phyloP scores from a whole-genome alignment of 2,797 vertebrate genomes.

The Sparidentex hasta region DNA sequence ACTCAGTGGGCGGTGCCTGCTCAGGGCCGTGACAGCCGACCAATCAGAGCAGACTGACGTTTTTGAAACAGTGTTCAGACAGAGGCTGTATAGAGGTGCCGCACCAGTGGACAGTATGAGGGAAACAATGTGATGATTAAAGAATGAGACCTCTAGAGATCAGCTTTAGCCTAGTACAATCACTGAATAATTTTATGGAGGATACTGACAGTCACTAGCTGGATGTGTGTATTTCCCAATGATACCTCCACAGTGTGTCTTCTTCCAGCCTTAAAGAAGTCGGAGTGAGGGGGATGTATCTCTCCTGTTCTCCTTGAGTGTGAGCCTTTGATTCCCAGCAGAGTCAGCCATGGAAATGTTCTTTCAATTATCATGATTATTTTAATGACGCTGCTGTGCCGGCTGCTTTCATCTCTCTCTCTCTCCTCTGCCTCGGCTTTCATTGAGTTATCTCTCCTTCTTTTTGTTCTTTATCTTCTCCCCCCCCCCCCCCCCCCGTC shows the following conservation, averaged over 20 bases:
- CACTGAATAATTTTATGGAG: too few relatives aligned
- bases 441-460: slow-evolving; percentile 53
- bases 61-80: too few relatives aligned
- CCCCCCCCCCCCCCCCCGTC: slow-evolving; percentile 25
- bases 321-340: slow-evolving; percentile 56
- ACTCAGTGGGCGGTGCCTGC: too few relatives aligned
- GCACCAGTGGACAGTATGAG: too few relatives aligned
- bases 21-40: too few relatives aligned
- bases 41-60: too few relatives aligned
- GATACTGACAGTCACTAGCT: not conserved
- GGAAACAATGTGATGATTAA: too few relatives aligned
- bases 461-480: slow-evolving; percentile 40
- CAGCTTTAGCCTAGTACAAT: too few relatives aligned
- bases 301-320: slow-evolving; percentile 9
- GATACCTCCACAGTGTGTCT: not conserved
- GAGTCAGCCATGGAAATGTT: slow-evolving; percentile 55
- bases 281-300: slow-evolving; percentile 13
- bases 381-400: slow-evolving; percentile 66
- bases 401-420: slow-evolving; percentile 72
- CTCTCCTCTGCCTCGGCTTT: slow-evolving; percentile 33
- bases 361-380: slow-evolving; percentile 80
- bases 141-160: too few relatives aligned
- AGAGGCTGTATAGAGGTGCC: too few relatives aligned
- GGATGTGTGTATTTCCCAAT: not conserved
- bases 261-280: not conserved